Base-by-base conservation (phyloP, 1,140 invertebrate genomes). In the Nylanderia fulva region DNA sequence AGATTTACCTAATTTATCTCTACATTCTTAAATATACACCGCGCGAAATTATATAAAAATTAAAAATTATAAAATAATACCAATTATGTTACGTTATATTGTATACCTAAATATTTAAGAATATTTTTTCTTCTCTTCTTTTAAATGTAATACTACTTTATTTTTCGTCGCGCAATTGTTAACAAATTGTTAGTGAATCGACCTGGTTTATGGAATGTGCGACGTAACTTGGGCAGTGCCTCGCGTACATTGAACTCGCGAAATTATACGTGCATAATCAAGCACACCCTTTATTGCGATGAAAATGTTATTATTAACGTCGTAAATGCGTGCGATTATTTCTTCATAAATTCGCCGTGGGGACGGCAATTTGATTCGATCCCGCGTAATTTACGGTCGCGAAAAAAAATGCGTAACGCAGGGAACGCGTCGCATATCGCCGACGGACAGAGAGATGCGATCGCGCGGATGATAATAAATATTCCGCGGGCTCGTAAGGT, bases 401-500 rank as follows among this genome's bases (percentile, higher is more conserved):
- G 52, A 52, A 72, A 71, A 79, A 80, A 58, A 72, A 60, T 82
- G 77, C 66, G 77, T 60, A 82, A 82, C 77, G 66, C 15, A 48
- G 66, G 13, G 66, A 71, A 82, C 77, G 45, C 3, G 66, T 72
- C 66, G 77, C 77, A 15, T 1, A 54, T 72, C 66, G 77, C 77
- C 66, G 66, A 11, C 36, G 52, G 11, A 33, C 60, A 33, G 52
- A 45, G 52, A 58, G 52, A 45, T 61, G 61, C 82, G 54, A 79
- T 87, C 87, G 86, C 84, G 69, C 77, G 72, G 80, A 90, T 85
- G 80, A 77, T 91, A 88, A 90, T 88, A 90, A 92, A 89, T 92
- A 91, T 90, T 91, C 91, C 86, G 66, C 66, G 71, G 74, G 83
- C 91, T 91, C 91, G 90, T 92, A 76, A 42, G 88, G 86, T 63